These are phyloP conservation scores for Pogonophryne albipinna DNA, from an alignment of 2,797 vertebrate species.

Conservation along the genomic window DNA sequence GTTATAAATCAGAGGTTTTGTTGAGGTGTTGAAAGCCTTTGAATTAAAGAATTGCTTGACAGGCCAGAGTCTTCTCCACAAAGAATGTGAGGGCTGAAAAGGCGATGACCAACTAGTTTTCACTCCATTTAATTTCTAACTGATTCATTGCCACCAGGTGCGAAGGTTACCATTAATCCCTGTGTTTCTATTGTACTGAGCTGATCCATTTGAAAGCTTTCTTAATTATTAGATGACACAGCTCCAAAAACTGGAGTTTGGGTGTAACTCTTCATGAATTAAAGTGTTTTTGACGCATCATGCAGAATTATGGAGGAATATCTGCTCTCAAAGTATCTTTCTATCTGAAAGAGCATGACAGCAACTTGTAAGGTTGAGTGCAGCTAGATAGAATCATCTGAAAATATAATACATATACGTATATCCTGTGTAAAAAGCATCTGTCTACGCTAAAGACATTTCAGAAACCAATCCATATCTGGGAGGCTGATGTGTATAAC, in stretches of 20 bases:
- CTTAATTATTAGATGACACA: no score
- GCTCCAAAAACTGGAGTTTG: background rate
- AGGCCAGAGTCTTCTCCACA: background rate
- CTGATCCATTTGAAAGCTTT: background rate
- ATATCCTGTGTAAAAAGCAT: background rate
- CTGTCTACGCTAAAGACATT: background rate
- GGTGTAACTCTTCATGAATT: background rate
- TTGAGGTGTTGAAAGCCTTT: background rate
- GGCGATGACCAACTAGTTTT: conserved; percentile 3
- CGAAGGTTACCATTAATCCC: background rate
- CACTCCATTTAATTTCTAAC: conserved; percentile 1
- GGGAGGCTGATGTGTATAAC: background rate
- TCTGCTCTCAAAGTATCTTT: background rate
- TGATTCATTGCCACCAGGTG: conserved; percentile 25
- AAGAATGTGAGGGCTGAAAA: conserved; percentile 27
- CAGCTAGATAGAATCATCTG: background rate
- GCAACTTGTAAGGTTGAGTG: background rate
- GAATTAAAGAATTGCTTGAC: background rate
- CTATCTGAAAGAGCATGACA: background rate
- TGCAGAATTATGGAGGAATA: background rate
- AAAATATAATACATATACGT: no score
- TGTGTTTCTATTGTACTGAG: background rate
- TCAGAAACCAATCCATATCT: background rate
- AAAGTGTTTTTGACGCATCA: background rate
- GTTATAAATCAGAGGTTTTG: background rate